Evolutionary conservation across 2,888 invertebrate species (phyloP).

Genomic region (Acrobasis suavella): DNA sequence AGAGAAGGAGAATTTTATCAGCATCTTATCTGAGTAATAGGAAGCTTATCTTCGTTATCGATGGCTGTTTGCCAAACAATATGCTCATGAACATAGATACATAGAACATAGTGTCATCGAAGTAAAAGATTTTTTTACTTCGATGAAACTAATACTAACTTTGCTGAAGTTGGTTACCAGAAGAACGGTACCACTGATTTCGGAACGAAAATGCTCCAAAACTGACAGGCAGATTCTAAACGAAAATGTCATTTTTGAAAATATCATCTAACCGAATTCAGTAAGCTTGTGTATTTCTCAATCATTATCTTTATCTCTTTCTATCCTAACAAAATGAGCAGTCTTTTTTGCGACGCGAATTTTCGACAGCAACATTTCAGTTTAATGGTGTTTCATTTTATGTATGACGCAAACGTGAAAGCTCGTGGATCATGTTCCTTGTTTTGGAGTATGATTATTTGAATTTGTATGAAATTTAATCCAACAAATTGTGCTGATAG

Average conservation of each 20-base stretch:
- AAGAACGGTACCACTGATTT: too few relatives aligned
- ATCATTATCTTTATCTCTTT: not conserved
- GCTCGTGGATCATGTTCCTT: slow-evolving; percentile 20
- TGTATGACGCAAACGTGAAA: slow-evolving; percentile 15
- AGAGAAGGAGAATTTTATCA: too few relatives aligned
- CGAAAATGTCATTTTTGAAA: not conserved
- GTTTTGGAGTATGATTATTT: slow-evolving; percentile 35
- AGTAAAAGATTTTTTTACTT: too few relatives aligned
- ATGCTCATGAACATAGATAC: too few relatives aligned
- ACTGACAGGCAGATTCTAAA: not conserved
- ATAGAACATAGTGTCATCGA: too few relatives aligned
- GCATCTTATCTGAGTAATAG: too few relatives aligned
- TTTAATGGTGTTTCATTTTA: not conserved
- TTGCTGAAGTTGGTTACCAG: too few relatives aligned
- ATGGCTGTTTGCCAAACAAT: too few relatives aligned
- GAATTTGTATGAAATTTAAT: slow-evolving; percentile 27
- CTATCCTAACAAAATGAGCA: not conserved
- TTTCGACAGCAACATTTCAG: not conserved
- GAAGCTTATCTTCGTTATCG: too few relatives aligned
- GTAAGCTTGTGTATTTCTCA: not conserved
- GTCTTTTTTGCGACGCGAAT: too few relatives aligned
- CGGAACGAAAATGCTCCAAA: not conserved
- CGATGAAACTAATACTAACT: too few relatives aligned
- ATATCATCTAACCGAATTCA: not conserved
- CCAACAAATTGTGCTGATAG: slow-evolving; percentile 13